phyloP scores from a whole-genome alignment of 2,113 vertebrate species.

The Chlorodrepanis virens region DNA sequence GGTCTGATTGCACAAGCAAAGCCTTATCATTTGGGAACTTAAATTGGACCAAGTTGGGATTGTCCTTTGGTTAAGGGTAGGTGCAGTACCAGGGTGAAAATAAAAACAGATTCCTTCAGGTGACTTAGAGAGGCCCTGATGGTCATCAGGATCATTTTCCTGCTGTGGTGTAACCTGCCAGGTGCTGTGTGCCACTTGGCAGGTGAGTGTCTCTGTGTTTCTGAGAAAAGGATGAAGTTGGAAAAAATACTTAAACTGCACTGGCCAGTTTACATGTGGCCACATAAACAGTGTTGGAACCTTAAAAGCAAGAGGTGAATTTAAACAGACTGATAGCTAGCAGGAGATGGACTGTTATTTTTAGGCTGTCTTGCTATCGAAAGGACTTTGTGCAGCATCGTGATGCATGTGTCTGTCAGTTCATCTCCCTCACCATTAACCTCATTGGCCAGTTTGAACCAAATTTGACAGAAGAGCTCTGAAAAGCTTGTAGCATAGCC shows the following conservation, averaged over 20 bases:
- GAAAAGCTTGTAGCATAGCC: not conserved
- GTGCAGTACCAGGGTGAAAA: not conserved
- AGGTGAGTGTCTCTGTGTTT: not conserved
- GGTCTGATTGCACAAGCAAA: not conserved
- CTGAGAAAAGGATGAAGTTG: not conserved
- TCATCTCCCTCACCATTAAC: not conserved
- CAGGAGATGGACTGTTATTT: slow-evolving; percentile 11
- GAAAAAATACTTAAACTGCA: not conserved
- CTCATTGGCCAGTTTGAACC: slow-evolving; percentile 6
- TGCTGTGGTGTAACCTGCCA: not conserved
- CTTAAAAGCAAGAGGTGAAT: not conserved
- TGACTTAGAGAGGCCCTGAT: not conserved
- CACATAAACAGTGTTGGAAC: not conserved
- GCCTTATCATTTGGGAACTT: not conserved
- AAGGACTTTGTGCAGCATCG: not conserved
- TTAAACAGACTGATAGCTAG: not conserved
- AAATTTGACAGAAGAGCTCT: not conserved
- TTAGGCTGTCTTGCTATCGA: not conserved
- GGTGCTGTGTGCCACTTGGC: not conserved
- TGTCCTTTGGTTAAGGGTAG: not conserved
- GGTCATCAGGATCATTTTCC: not conserved
- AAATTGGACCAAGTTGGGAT: not conserved
- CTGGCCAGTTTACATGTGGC: not conserved
- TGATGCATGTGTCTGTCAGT: not conserved
- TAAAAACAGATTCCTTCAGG: not conserved